These are phyloP conservation scores for Hydrocynus forskahlii DNA, from an alignment of 2,797 vertebrate species.

Conservation along the genomic window DNA sequence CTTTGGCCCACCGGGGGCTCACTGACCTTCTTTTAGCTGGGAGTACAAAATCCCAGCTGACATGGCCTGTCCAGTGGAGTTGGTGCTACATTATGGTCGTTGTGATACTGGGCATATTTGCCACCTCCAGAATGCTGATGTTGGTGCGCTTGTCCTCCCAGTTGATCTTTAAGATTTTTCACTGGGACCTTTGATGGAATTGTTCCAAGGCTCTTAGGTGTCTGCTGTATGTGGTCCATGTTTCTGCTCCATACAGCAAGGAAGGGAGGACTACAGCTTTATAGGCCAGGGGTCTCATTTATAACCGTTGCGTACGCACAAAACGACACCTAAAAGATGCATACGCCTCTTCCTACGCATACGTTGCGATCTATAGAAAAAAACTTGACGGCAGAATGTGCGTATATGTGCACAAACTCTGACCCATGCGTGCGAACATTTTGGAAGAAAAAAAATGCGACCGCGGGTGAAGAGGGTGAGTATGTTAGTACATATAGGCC, in stretches of 20 bases:
- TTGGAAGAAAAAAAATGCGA: no score
- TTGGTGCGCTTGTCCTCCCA: slow-evolving; percentile 35
- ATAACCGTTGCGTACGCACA: no score
- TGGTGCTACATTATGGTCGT: slow-evolving; percentile 19
- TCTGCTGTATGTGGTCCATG: slow-evolving; percentile 36
- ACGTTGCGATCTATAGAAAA: no score
- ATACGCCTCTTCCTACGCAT: no score
- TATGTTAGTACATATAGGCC: no score
- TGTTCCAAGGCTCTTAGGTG: background rate
- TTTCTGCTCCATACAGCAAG: background rate
- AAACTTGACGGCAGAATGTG: no score
- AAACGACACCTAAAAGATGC: no score
- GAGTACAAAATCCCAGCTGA: slow-evolving; percentile 29
- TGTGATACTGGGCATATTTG: slow-evolving; percentile 22
- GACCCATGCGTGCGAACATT: no score
- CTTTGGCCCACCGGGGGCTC: background rate
- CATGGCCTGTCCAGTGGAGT: slow-evolving; percentile 10
- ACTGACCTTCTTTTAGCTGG: slow-evolving; percentile 10
- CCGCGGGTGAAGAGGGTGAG: no score
- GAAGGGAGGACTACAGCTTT: slow-evolving; percentile 16
- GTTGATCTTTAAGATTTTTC: slow-evolving; percentile 29
- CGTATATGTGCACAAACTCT: no score
- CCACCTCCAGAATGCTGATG: slow-evolving; percentile 20
- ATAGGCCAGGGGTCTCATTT: slow-evolving; percentile 28
- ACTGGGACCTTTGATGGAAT: no score